Evolutionary conservation across 2,797 vertebrate species (phyloP).

Genomic region (Potorous gilbertii): DNA sequence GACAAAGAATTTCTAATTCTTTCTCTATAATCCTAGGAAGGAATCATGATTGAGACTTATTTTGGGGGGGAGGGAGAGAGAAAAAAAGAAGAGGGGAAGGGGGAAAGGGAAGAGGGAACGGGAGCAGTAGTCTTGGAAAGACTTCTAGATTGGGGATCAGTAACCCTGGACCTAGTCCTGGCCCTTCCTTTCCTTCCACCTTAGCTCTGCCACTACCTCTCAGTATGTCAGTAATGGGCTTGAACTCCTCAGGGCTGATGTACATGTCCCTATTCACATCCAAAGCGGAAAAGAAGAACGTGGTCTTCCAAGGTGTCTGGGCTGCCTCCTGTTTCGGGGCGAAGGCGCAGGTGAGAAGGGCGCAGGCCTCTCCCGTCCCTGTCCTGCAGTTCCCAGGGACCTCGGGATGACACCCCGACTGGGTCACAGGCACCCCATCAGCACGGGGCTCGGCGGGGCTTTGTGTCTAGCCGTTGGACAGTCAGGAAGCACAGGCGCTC

Average conservation of each 20-base stretch:
- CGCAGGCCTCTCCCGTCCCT: neutral
- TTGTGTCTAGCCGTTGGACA: neutral
- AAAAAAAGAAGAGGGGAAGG: too few species aligned
- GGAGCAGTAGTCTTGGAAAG: neutral
- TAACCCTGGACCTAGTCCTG: slow-evolving; percentile 82
- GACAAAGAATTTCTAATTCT: neutral
- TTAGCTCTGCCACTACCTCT: neutral
- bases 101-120: too few species aligned
- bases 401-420: too few species aligned
- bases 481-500: neutral
- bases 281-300: slow-evolving; percentile 94
- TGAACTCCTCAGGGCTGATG: slow-evolving; percentile 95
- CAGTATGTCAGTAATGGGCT: slow-evolving; percentile 85
- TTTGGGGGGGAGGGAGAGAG: neutral
- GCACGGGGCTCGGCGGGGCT: neutral
- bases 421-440: neutral
- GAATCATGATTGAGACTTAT: neutral
- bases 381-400: neutral
- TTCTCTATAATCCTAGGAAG: neutral
- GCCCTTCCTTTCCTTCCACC: neutral
- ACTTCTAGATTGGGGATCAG: neutral
- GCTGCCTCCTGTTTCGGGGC: slow-evolving; percentile 86
- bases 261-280: slow-evolving; percentile 91
- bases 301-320: slow-evolving; percentile 87
- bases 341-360: neutral